Conservation (phyloP, 2,888 invertebrate genomes). For the Athalia cordata region DNA sequence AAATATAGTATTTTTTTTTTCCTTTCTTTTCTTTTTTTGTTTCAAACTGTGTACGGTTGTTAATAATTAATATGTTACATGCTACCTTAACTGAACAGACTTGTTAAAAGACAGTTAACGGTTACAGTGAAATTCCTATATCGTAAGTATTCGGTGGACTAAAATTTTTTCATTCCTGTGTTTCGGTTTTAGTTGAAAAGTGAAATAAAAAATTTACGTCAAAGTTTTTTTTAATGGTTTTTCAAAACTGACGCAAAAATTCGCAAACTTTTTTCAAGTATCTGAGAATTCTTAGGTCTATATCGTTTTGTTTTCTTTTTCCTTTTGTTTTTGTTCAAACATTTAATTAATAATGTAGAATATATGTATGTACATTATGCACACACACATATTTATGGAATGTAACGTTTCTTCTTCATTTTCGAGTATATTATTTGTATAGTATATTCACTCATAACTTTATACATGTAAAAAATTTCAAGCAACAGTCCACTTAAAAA, state of each 20-base stretch:
- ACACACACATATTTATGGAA: conserved; percentile 12
- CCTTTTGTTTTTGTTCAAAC: neutral
- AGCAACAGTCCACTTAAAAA: conserved; percentile 42
- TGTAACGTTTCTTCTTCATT: conserved; percentile 7
- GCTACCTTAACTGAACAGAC: neutral
- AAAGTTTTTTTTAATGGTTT: neutral
- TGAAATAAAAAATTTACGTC: neutral
- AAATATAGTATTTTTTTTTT: neutral
- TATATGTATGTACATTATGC: conserved; percentile 16
- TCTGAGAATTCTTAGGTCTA: neutral
- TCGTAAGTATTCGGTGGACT: neutral
- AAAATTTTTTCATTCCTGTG: conserved; percentile 2
- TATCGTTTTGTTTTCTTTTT: no score
- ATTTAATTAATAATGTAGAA: neutral
- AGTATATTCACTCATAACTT: neutral
- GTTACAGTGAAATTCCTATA: conserved; percentile 1
- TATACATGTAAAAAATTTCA: conserved; percentile 37
- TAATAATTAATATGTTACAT: neutral
- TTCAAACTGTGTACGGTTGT: neutral
- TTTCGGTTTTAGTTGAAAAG: conserved; percentile 5
- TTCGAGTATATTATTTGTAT: conserved; percentile 16
- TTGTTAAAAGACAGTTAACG: conserved; percentile 3
- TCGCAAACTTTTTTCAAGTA: neutral
- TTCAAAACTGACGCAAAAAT: neutral
- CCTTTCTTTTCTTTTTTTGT: neutral